Percentiles rank a stretch among this genome's conserved stretches.
phyloP scores from a whole-genome alignment of 2,797 vertebrate species.

The Carduelis carduelis region DNA sequence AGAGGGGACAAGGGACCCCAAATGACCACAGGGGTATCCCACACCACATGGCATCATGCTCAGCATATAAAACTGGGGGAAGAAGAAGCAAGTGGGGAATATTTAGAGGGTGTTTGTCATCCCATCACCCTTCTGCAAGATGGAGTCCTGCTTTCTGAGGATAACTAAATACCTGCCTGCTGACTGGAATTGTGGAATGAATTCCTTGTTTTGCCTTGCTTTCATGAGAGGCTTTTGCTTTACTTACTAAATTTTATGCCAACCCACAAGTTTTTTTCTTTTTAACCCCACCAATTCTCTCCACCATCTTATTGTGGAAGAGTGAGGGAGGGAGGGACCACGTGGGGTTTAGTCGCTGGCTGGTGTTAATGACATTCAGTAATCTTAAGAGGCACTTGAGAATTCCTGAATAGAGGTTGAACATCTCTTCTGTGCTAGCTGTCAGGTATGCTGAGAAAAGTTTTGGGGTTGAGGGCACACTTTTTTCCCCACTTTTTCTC shows the following conservation, averaged over 20 bases:
- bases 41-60: neutral
- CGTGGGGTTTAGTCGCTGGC: neutral
- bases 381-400: neutral
- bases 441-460: neutral
- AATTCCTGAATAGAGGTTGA: neutral
- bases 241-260: neutral
- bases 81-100: neutral
- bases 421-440: neutral
- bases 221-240: neutral
- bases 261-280: neutral
- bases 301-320: too few relatives aligned
- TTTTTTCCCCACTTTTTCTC: neutral
- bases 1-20: neutral
- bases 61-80: neutral
- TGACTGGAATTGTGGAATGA: neutral
- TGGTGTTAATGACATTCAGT: neutral
- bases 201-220: neutral
- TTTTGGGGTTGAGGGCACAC: neutral
- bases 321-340: accelerated
- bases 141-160: neutral
- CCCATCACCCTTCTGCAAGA: neutral
- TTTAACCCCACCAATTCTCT: neutral
- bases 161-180: neutral
- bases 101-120: neutral
- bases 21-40: too few relatives aligned